These are phyloP conservation scores for Agapornis roseicollis DNA, from an alignment of 2,113 vertebrate species.

Conservation along the genomic window DNA sequence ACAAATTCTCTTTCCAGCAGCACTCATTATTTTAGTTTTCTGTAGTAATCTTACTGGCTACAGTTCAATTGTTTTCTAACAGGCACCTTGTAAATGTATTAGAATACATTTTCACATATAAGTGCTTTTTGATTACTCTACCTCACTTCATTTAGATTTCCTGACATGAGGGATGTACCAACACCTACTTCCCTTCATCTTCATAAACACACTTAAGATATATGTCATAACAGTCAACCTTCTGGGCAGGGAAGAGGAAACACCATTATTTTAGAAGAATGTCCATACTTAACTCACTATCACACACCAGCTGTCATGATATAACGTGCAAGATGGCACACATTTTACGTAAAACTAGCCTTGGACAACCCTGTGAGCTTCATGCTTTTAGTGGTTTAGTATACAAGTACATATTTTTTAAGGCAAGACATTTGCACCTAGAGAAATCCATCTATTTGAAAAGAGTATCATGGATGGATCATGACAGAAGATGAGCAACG, in stretches of 20 bases:
- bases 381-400: neutral
- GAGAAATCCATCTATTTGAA: neutral
- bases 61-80: neutral
- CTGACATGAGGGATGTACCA: conserved; percentile 12
- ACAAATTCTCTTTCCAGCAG: neutral
- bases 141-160: conserved; percentile 33
- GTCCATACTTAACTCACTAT: conserved; percentile 53
- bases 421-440: neutral
- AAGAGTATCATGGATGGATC: neutral
- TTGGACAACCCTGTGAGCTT: conserved; percentile 7
- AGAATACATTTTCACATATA: neutral
- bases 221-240: conserved; percentile 29
- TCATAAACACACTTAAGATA: conserved; percentile 40
- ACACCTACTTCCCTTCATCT: conserved; percentile 53
- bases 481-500: conserved; percentile 25
- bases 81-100: neutral
- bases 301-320: conserved; percentile 48
- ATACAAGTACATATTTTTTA: neutral
- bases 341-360: conserved; percentile 27
- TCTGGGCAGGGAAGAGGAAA: conserved; percentile 40
- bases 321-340: neutral
- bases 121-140: conserved; percentile 33
- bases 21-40: neutral
- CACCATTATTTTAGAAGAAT: conserved; percentile 39
- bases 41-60: neutral